Evolutionary conservation across 2,888 invertebrate genomes (phyloP), one percentile per base, ranked within the genome.

Genomic region (Chymomyza procnemis): DNA sequence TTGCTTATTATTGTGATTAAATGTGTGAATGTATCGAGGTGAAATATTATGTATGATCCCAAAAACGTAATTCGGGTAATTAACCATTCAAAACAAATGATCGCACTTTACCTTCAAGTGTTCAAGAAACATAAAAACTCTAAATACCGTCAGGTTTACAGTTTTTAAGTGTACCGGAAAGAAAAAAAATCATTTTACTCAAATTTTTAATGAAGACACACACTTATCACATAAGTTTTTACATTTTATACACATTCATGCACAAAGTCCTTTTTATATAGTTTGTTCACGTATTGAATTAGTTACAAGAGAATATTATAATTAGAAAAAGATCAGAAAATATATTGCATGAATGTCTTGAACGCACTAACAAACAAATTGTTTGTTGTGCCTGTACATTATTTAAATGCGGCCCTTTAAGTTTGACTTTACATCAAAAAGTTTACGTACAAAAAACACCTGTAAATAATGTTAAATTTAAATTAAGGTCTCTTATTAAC

Each of bases 371-470:
- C 60, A 16, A 60, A 48, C n/a, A 8, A 16, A 59, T 5, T 47
- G 12, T 22, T 4, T 9, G 8, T 6, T 50, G 16, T 12, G 26
- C 19, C 8, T 34, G n/a, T 61, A 4, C 1, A 21, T 26, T 16
- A 12, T 26, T 79, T 87, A 91, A 66, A 91, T 91, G 34, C 90
- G 90, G 61, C 88, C 89, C 67, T 92, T 93, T 6, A 93, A 93
- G 4, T 92, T 92, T 41, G 93, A 92, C 88, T 95, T 96, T 0
- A 95, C 94, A 87, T 96, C 95, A 89, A 98, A 98, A 12, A 98
- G 92, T 92, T 97, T 96, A 74, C 96, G 93, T 14, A 98, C 95
- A 90, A 97, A 97, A 90, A 94, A 96, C 1, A 97, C 97, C 92
- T 97, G 95, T 22, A 94, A 85, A 48, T 16, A 47, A 66, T 26